phyloP scores from a whole-genome alignment of 2,113 vertebrate species.

The Gavia stellata region DNA sequence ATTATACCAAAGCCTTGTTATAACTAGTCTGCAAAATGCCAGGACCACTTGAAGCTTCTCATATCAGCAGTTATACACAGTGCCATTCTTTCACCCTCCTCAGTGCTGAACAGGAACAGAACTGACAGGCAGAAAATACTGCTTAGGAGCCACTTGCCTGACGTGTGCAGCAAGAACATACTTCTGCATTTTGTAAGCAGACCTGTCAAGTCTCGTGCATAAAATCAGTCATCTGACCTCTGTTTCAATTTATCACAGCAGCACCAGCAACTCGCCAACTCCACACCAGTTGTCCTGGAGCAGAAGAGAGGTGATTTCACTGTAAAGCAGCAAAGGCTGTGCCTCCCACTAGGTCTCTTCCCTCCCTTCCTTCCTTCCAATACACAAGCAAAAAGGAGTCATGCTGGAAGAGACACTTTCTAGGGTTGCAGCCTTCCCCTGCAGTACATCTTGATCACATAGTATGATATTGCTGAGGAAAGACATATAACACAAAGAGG shows the following conservation, averaged over 20 bases:
- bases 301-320: background rate
- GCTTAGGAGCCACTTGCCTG: background rate
- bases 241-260: background rate
- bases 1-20: background rate
- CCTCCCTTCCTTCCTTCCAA: background rate
- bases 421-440: background rate
- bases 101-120: background rate
- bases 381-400: background rate
- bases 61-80: background rate
- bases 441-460: background rate
- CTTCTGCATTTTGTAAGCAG: background rate
- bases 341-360: background rate
- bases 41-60: background rate
- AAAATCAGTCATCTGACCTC: background rate
- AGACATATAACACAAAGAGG: background rate
- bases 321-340: background rate
- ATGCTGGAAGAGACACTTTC: background rate
- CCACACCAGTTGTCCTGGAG: background rate
- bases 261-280: background rate
- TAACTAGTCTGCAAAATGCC: background rate
- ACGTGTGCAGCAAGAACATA: background rate
- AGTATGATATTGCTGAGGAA: background rate
- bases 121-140: background rate
- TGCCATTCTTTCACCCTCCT: background rate
- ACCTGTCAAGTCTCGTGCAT: background rate